Conservation (phyloP, 2,888 invertebrate species). For the Acrobasis repandana region DNA sequence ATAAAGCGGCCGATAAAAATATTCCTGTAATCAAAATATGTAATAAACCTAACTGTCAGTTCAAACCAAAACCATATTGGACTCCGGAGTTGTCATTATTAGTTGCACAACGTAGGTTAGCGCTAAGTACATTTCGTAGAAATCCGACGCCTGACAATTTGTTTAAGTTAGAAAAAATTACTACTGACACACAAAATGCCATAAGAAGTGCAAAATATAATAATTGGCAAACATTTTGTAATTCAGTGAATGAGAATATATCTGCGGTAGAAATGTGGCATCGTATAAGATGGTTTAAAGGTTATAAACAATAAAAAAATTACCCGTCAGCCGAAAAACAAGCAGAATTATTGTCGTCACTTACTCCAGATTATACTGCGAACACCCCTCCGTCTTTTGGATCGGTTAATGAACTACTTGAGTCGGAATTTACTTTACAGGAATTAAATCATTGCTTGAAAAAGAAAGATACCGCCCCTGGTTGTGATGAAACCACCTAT, state of each 20-base stretch:
- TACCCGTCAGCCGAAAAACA: not conserved
- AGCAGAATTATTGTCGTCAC: not conserved
- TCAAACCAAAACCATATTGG: conserved; percentile 18
- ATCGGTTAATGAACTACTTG: not conserved
- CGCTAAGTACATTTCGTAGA: conserved; percentile 5
- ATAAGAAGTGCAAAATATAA: not conserved
- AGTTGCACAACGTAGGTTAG: conserved; percentile 19
- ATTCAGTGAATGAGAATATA: conserved; percentile 9
- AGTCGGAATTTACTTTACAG: not conserved
- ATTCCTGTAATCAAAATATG: conserved; percentile 20
- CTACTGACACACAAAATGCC: not conserved
- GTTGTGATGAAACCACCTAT: conserved; percentile 12
- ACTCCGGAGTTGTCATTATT: not conserved
- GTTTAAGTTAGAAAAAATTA: not conserved
- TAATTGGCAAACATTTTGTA: conserved; percentile 12
- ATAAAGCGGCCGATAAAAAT: conserved; percentile 9
- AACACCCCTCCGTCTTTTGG: not conserved
- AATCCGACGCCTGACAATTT: conserved; percentile 19
- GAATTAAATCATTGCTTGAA: not conserved
- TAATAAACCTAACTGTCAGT: conserved; percentile 12
- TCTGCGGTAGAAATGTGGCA: conserved; percentile 21
- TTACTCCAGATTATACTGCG: conserved; percentile 16
- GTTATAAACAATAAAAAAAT: not conserved
- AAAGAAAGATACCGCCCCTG: conserved; percentile 18
- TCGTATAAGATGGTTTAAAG: conserved; percentile 22